Evolutionary conservation across 2,888 invertebrate genomes (phyloP), one percentile per base, ranked within the genome.

Genomic region (Panopea generosa): DNA sequence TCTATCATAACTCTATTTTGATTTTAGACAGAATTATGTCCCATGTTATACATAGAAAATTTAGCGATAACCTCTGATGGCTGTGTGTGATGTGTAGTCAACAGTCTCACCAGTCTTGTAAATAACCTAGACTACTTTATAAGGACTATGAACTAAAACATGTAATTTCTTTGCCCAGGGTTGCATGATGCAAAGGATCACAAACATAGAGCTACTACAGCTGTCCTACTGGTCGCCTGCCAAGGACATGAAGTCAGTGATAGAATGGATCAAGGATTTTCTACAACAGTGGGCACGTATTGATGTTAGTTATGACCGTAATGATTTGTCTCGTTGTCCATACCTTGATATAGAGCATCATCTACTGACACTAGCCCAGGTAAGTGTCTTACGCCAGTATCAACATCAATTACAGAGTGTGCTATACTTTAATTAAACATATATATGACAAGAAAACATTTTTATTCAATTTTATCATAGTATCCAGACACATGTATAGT

Each of bases 141-240:
- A n/a, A n/a, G n/a, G n/a, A n/a, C n/a, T n/a, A n/a, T n/a, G n/a
- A n/a, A n/a, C n/a, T n/a, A n/a, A n/a, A n/a, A n/a, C n/a, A n/a
- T n/a, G n/a, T n/a, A n/a, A n/a, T n/a, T n/a, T n/a, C 4, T 33
- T 33, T 33, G 4, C 11, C 22, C 70, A 90, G 90, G 88, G 86
- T 16, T 87, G 87, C 7, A 85, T 90, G 86, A 89, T 89, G 89
- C 90, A 90, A 75, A 60, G 88, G 40, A 86, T 90, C 49, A 89
- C 89, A 6, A 90, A 90, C 77, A 89, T 92, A 87, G 91, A 92
- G 73, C 71, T 92, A 55, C 77, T 92, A 9, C 92, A 91, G 84
- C 78, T 92, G 40, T 90, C 91, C 2, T 89, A 88, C 70, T 92
- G 92, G 92, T 91, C 91, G 26, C 91, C 92, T 2, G 87, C 92